A percentile compares a stretch with the other conserved stretches of the same genome.
Conservation (phyloP, 2,888 invertebrate species). For the Perithous albicinctus region DNA sequence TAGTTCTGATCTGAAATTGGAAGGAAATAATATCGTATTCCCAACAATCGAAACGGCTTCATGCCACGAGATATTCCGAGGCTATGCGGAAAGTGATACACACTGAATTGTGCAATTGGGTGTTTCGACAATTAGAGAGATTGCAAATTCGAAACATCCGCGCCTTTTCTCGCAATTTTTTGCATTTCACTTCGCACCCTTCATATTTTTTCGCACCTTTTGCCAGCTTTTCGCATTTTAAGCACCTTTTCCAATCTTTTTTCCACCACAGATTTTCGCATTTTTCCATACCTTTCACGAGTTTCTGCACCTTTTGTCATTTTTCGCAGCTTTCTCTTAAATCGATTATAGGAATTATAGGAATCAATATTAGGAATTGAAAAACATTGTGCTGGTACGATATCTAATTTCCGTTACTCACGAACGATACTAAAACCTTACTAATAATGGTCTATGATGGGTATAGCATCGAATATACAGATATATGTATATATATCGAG, state of each 20-base stretch:
- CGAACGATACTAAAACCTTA: slow-evolving; percentile 7
- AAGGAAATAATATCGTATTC: slow-evolving; percentile 64
- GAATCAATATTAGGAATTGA: background rate
- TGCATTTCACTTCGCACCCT: too few species aligned
- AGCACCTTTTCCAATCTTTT: too few species aligned
- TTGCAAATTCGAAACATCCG: too few species aligned
- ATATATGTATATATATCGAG: background rate
- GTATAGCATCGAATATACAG: background rate
- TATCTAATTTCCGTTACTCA: slow-evolving; percentile 28
- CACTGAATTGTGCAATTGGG: background rate
- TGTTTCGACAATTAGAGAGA: background rate
- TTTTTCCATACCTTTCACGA: too few species aligned
- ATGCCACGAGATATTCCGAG: slow-evolving; percentile 57
- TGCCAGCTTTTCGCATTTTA: too few species aligned
- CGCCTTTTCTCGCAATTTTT: too few species aligned
- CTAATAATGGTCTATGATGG: background rate
- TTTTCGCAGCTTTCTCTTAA: too few species aligned
- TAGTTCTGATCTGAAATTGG: slow-evolving; percentile 64
- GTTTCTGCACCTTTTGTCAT: too few species aligned
- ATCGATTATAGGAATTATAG: background rate
- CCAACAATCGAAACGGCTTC: slow-evolving; percentile 56
- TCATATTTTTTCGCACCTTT: too few species aligned
- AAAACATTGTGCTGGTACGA: background rate
- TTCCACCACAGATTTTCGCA: too few species aligned
- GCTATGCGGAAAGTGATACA: slow-evolving; percentile 12